Evolutionary conservation across 2,888 invertebrate species (phyloP), one percentile per base, ranked within the genome.

Genomic region (Camponotus fellah): DNA sequence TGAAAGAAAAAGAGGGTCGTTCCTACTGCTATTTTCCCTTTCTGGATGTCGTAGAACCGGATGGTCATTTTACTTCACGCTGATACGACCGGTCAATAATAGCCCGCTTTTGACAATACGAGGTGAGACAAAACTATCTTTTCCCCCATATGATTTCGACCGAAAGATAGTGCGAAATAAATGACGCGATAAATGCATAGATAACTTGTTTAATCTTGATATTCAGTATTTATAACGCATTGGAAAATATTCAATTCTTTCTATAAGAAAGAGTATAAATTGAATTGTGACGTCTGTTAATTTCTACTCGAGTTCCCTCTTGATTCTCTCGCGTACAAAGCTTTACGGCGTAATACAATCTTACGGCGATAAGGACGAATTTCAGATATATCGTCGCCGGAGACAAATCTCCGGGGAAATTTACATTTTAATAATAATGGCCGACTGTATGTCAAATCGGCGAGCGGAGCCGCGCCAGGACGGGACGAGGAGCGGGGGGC

Each of bases 351-450:
- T 53, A 34, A 53, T 71, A 62, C 60, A 37, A 80, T 80, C 26
- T 46, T 80, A 80, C 60, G 62, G 60, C 60, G 71, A 71, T 64
- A 75, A 62, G 49, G 14, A 68, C 64, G 49, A 79, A 72, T 65
- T 79, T 43, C 80, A 69, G 43, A 68, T 80, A 68, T 80, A 56
- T 46, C 69, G 68, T 79, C 60, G 26, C 72, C 21, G 21, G 69
- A 76, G 64, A 86, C 84, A 86, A 90, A 88, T 86, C 89, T 83
- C 62, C 76, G 81, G 80, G 37, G 76, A 85, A 87, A 90, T 91
- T 89, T 88, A 89, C 90, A 91, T 91, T 90, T 91, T 91, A 89
- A 91, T 90, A 91, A 91, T 87, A 87, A 90, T 89, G 82, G 75
- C 60, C 40, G 68, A 66, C 74, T 69, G 79, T 80, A 80, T 83